phyloP scores from a whole-genome alignment of 2,113 vertebrate species.

The Pygoscelis adeliae region DNA sequence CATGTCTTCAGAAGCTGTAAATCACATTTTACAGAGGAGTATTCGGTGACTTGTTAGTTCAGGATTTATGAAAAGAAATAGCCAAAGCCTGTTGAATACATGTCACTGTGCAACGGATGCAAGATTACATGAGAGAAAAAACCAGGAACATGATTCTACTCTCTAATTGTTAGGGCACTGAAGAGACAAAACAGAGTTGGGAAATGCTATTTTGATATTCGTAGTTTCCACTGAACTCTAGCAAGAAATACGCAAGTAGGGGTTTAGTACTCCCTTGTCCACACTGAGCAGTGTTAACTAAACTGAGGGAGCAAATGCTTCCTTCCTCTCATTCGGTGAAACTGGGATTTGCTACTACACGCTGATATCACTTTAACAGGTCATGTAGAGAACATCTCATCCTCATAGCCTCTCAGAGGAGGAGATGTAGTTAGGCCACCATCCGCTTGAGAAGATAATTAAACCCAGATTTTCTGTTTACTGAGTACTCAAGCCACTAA shows the following conservation, averaged over 20 bases:
- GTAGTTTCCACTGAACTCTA: background rate
- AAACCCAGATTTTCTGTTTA: conserved; percentile 4
- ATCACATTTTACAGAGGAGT: background rate
- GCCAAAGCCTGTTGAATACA: background rate
- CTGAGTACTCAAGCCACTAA: background rate
- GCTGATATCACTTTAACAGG: background rate
- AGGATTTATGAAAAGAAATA: background rate
- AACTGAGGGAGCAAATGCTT: background rate
- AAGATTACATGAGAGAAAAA: background rate
- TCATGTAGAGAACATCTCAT: background rate
- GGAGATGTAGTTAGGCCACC: background rate
- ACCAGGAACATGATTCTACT: background rate
- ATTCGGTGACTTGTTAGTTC: background rate
- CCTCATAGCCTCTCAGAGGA: background rate
- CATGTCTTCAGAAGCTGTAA: background rate
- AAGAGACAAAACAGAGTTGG: background rate
- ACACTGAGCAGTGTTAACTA: background rate
- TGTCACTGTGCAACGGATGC: background rate
- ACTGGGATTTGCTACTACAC: background rate
- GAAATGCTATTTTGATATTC: background rate
- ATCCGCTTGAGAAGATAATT: background rate
- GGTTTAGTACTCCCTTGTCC: background rate
- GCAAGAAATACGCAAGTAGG: background rate
- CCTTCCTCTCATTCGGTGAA: background rate
- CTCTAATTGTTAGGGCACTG: background rate